Conservation (phyloP, 2,113 vertebrate species). For the Notiomystis cincta region DNA sequence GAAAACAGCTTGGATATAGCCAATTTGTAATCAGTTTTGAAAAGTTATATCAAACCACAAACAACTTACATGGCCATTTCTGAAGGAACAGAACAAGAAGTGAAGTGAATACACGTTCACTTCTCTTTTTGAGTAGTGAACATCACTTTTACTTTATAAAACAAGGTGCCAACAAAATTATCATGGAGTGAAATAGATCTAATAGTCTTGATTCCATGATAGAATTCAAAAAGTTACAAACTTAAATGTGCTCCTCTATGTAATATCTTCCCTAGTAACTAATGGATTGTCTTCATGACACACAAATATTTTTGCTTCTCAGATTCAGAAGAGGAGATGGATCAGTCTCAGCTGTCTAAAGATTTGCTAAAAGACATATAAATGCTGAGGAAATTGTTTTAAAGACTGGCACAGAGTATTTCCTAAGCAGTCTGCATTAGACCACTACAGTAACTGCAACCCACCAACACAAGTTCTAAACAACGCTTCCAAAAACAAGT, state of each 20-base stretch:
- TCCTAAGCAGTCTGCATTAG: background rate
- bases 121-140: background rate
- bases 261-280: constrained; percentile 30
- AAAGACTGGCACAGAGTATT: background rate
- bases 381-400: background rate
- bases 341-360: background rate
- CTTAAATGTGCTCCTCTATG: background rate
- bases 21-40: background rate
- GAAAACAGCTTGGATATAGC: background rate
- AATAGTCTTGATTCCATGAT: background rate
- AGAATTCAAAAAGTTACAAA: background rate
- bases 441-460: background rate
- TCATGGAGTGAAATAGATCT: background rate
- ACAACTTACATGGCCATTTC: accelerated
- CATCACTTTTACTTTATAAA: background rate
- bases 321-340: background rate
- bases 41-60: background rate
- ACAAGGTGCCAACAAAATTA: background rate
- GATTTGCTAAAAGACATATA: background rate
- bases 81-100: background rate
- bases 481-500: background rate
- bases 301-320: constrained; percentile 22
- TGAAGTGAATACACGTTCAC: background rate
- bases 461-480: background rate
- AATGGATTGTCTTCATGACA: background rate